Evolutionary conservation across 2,888 invertebrate species (phyloP), one percentile per base, ranked within the genome.

Genomic region (Pristionchus mayeri): DNA sequence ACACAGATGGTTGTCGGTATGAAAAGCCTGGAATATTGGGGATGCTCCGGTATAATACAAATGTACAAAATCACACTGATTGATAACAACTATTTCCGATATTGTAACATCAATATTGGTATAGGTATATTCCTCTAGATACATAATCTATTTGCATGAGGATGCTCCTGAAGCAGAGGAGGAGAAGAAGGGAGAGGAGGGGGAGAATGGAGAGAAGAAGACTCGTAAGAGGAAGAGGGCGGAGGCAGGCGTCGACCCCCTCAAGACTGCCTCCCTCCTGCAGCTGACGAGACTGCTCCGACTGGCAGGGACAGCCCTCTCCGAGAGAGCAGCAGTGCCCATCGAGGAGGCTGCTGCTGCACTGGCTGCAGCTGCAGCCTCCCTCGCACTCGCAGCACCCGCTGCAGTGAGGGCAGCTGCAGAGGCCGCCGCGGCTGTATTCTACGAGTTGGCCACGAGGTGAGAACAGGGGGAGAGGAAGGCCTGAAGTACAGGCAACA

Each of bases 361-460:
- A 4, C 50, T 50, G 30, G 76, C 71, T n/a, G 30, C 76, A n/a
- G 50, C 76, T 40, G 48, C 27, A 9, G 30, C 48, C 76, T 52
- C 27, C 30, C 50, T 52, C 50, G 24, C 80, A 11, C 4, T 27
- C 21, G 80, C 34, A 13, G 52, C 52, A 16, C 52, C 57, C n/a
- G 37, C n/a, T 2, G 37, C 57, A 3, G 52, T 71, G 40, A 27
- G 50, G n/a, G 24, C 48, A 18, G 40, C 80, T 2, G 44, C 44
- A 4, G 80, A 80, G 21, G 52, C 52, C 2, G 40, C 57, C 18
- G 80, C 57, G 13, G 37, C 80, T 13, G 52, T 57, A 16, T 18
- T 80, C 27, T 80, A 57, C 40, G 57, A 80, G 37, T n/a, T 80
- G 40, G 80, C 80, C 37, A 57, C 80, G 52, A 54, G 57, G 71